Base-by-base conservation (phyloP, 2,888 invertebrate genomes). In the Strigamia crassipes region DNA sequence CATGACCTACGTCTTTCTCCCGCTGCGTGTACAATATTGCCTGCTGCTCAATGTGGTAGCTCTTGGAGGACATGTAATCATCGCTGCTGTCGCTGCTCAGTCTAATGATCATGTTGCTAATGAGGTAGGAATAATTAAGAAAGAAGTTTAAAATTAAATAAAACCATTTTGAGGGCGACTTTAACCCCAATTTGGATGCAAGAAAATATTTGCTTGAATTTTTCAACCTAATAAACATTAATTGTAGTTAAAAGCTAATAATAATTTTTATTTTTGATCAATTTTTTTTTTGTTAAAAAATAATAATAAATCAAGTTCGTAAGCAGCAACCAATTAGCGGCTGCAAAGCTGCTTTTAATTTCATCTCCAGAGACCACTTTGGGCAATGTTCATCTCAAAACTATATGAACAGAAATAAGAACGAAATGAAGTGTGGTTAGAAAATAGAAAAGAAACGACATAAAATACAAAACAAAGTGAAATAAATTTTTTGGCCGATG, bases 1-100 rank as follows among this genome's bases (percentile, higher is more conserved):
- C 87, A 89, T 94, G 79, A 91, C 93, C 79, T 93, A 93, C 87
- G 92, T 93, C 82, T 92, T 93, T 18, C 88, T 94, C 84, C 94
- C 94, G 0, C 88, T 94, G 82, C 90, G 93, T 82, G 87, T 93
- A 61, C 89, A 91, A 73, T 85, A 86, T 10, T 84, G 85, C 56
- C 81, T 85, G 27, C 73, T 81, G 27, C 81, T 81, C 27, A 81
- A 81, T 41, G 79, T 80, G 21, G 23, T 38, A 23, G 34, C 73
- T 27, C 23, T 42, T 13, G 27, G 34, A 34, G 81, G 73, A 31
- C 73, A 31, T 27, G 73, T 81, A 18, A 42, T 73, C 38, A n/a
- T 73, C 18, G 41, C 81, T 18, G 46, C 23, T n/a, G 27, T 80
- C 56, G 51, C 38, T 27, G 38, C 34, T n/a, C 56, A 21, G 12